These are phyloP conservation scores for Eretmochelys imbricata DNA, from an alignment of 2,113 vertebrate species.

Conservation along the genomic window DNA sequence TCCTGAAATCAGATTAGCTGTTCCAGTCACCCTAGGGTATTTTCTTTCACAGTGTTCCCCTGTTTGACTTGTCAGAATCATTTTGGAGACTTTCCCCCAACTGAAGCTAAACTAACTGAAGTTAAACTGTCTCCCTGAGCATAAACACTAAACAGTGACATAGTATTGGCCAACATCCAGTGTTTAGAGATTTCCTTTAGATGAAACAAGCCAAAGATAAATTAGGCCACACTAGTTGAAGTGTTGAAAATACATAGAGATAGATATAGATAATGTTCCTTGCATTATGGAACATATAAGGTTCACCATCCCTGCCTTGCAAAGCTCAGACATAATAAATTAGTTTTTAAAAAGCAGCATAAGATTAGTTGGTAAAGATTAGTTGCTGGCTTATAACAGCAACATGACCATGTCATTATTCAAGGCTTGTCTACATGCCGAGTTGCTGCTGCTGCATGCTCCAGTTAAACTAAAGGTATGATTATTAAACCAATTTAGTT, in stretches of 20 bases:
- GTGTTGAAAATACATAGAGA: neutral
- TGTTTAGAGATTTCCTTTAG: neutral
- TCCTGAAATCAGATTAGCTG: neutral
- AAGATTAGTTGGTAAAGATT: neutral
- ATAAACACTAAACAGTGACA: neutral
- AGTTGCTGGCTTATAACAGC: neutral
- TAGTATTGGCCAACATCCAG: neutral
- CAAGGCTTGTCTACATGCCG: neutral
- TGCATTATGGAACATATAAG: neutral
- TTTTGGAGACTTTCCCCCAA: neutral
- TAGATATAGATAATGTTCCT: neutral
- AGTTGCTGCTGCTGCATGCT: neutral
- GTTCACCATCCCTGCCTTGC: neutral
- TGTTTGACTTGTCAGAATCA: neutral
- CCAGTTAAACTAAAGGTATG: neutral
- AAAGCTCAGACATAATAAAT: neutral
- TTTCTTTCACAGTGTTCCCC: neutral
- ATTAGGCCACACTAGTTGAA: neutral
- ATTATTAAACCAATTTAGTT: neutral
- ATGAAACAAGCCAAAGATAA: neutral
- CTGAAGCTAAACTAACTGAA: neutral
- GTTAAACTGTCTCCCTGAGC: neutral
- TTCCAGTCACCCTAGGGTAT: fast-evolving
- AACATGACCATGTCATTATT: neutral
- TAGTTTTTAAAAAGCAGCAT: neutral